Evolutionary conservation across 2,797 vertebrate species (phyloP), one percentile per base, ranked within the genome.

Genomic region (Vipera latastei): DNA sequence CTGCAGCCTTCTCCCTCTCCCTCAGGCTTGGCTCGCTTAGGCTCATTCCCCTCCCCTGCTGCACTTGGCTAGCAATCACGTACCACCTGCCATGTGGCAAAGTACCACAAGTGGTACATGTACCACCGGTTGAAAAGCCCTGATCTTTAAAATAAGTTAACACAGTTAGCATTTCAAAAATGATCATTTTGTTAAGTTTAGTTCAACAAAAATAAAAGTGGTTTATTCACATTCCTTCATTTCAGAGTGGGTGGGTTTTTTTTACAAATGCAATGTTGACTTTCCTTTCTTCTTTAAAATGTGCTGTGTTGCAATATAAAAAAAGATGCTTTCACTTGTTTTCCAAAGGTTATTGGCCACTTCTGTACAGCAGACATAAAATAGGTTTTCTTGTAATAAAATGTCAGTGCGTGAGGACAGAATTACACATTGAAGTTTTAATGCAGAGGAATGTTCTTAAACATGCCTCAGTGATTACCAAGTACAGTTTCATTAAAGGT

Each of bases 401-500:
- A 94, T 96, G 96, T 96, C n/a, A 69, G 1, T 69, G 65, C 14
- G 32, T 32, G 13, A 69, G 65, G 16, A 69, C 14, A 73, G 97
- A 95, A 91, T 91, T 97, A 97, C 91, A 95, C 96, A 97, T 97
- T 97, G 97, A 92, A 95, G 53, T 28, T 38, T 90, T n/a, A 63
- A 65, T 86, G 59, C 59, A 56, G 28, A 38, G 56, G 11, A 69
- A 83, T 53, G 1, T 53, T 53, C 51, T 53, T 48, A 69, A 26
- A 51, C 28, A 88, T 91, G 44, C 63, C 88, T 91, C 28, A 63
- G 20, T 90, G 20, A 59, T 22, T 90, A 60, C 53, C 56, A 20
- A n/a, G 1, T 59, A 55, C 20, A 89, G 32, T 51, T 86, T 90
- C 85, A 48, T 55, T 86, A 56, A 59, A 92, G 65, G 65, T 8